Percentiles rank a stretch among this genome's conserved stretches.
Conservation (phyloP, 2,113 vertebrate species). For the Malurus melanocephalus region DNA sequence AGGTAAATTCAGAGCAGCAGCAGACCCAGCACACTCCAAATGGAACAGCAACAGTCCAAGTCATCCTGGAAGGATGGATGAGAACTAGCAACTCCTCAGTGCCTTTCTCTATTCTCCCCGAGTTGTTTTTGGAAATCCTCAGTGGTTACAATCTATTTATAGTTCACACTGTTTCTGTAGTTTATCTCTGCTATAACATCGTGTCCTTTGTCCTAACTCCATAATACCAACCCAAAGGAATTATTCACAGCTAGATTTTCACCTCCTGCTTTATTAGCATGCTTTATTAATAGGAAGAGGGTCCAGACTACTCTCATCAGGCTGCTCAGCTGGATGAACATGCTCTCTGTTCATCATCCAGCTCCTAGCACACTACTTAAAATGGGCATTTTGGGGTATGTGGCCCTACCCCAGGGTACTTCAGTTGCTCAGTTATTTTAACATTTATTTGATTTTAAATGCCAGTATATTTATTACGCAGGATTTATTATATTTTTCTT, state of each 20-base stretch:
- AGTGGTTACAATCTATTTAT: constrained; percentile 27
- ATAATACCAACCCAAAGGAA: background rate
- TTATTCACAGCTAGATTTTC: background rate
- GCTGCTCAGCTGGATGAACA: fast-evolving
- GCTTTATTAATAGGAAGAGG: background rate
- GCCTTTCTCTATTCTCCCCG: background rate
- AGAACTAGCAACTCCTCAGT: background rate
- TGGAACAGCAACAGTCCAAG: background rate
- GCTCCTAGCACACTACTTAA: background rate
- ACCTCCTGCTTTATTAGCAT: background rate
- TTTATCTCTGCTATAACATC: constrained; percentile 23
- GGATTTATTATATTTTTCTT: background rate
- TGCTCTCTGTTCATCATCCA: background rate
- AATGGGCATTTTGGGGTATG: background rate
- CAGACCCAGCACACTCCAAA: background rate
- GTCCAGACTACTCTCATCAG: background rate
- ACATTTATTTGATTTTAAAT: background rate
- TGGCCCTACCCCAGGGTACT: background rate
- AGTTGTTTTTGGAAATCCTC: constrained; percentile 6
- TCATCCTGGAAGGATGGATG: background rate
- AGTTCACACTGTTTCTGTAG: background rate
- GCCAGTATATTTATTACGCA: background rate
- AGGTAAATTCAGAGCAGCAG: background rate
- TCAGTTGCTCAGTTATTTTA: background rate
- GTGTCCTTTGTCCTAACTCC: background rate